phyloP scores from a whole-genome alignment of 2,113 vertebrate genomes.

The Circaetus cinerascens region DNA sequence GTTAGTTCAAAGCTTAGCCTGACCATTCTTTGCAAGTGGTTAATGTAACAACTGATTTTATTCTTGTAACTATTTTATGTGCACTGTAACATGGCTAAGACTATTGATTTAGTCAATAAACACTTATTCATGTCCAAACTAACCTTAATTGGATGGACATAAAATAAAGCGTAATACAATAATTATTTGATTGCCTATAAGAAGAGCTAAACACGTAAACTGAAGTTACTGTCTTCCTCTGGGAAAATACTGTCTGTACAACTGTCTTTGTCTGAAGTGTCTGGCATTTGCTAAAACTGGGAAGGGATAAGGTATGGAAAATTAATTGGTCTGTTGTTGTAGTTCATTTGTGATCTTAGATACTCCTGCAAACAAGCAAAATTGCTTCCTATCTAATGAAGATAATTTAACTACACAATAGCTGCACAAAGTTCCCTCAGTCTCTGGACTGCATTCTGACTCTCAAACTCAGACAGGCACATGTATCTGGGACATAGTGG shows the following conservation, averaged over 20 bases:
- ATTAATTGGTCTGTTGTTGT: background rate
- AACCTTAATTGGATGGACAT: conserved; percentile 25
- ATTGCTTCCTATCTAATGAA: background rate
- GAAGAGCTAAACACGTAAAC: background rate
- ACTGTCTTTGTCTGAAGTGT: background rate
- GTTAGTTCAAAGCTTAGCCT: conserved; percentile 14
- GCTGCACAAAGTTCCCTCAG: background rate
- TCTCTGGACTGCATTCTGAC: background rate
- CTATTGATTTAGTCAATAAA: conserved; percentile 60
- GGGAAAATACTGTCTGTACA: background rate
- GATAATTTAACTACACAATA: background rate
- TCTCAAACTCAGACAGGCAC: background rate
- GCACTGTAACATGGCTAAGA: background rate
- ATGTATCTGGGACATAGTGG: background rate
- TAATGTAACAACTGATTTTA: conserved; percentile 33
- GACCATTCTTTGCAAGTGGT: background rate
- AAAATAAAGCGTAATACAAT: conserved; percentile 46
- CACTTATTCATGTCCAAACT: conserved; percentile 30
- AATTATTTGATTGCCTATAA: conserved; percentile 42
- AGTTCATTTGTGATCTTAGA: background rate
- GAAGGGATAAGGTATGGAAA: background rate
- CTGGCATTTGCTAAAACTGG: background rate
- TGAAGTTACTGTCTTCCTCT: background rate
- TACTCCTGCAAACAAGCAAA: conserved; percentile 1
- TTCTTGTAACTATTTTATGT: conserved; percentile 24